These are phyloP conservation scores for Nerophis ophidion DNA, from an alignment of 2,113 vertebrate species.

Conservation along the genomic window DNA sequence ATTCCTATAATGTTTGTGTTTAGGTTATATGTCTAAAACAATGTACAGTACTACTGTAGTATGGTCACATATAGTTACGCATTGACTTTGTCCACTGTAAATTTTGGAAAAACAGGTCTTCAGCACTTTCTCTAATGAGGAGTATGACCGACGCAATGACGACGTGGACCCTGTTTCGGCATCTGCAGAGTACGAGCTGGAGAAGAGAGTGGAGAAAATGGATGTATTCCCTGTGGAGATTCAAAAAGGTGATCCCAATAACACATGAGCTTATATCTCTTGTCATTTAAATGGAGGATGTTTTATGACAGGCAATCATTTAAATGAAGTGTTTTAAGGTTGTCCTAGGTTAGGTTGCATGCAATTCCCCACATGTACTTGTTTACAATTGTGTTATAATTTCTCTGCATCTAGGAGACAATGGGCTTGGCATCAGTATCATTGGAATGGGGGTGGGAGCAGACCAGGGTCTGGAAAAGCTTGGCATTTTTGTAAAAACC, in stretches of 20 bases:
- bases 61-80: background rate
- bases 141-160: constrained; percentile 88
- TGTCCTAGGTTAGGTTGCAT: background rate
- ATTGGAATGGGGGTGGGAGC: constrained; percentile 94
- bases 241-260: constrained; percentile 76
- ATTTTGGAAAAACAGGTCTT: constrained; percentile 73
- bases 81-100: constrained; percentile 4
- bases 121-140: constrained; percentile 87
- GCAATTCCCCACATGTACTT: background rate
- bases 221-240: constrained; percentile 91
- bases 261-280: background rate
- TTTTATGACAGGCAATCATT: background rate
- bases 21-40: background rate
- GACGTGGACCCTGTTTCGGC: constrained; percentile 90
- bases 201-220: constrained; percentile 94
- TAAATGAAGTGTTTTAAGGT: no score
- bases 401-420: constrained; percentile 73
- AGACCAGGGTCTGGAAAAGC: constrained; percentile 88
- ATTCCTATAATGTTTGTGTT: no score
- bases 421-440: constrained; percentile 89
- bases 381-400: background rate
- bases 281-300: background rate
- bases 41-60: background rate
- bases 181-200: constrained; percentile 88
- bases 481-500: constrained; percentile 93